A percentile compares a stretch with the other conserved stretches of the same genome.
Evolutionary conservation across 2,113 vertebrate species (phyloP).

Genomic region (Sorex araneus): DNA sequence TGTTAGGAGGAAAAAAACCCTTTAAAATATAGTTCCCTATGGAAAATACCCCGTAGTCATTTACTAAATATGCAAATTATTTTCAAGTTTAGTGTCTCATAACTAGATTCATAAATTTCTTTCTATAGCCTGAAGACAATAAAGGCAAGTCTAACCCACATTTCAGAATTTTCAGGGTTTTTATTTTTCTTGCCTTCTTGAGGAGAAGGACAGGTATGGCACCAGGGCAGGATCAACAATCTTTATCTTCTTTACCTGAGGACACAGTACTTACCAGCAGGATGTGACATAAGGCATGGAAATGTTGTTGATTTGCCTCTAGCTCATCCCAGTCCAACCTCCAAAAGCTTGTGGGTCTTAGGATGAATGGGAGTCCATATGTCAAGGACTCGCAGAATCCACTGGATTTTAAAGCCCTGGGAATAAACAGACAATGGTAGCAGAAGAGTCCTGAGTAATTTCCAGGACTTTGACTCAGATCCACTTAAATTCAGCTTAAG

Average conservation of each 20-base stretch:
- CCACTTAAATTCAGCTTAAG: background rate
- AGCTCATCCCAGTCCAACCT: slow-evolving; percentile 98
- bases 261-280: slow-evolving; percentile 90
- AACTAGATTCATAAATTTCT: slow-evolving; percentile 38
- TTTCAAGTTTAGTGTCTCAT: slow-evolving; percentile 34
- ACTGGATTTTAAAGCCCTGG: slow-evolving; percentile 91
- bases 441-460: slow-evolving; percentile 26
- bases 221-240: background rate
- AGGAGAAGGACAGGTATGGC: background rate
- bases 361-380: slow-evolving; percentile 94
- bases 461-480: background rate
- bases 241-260: background rate
- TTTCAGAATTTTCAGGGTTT: slow-evolving; percentile 40
- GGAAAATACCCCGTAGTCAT: slow-evolving; percentile 11
- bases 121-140: slow-evolving; percentile 26
- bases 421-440: slow-evolving; percentile 55
- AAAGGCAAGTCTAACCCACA: background rate
- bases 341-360: slow-evolving; percentile 96
- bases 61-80: slow-evolving; percentile 51
- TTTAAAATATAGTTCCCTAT: slow-evolving; percentile 54
- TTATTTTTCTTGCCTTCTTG: slow-evolving; percentile 4
- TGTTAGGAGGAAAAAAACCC: slow-evolving; percentile 4
- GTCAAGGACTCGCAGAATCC: slow-evolving; percentile 95
- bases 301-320: slow-evolving; percentile 94
- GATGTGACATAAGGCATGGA: slow-evolving; percentile 94